Percentiles rank a stretch among this genome's conserved stretches.
Evolutionary conservation across 1,140 invertebrate genomes (phyloP).

Genomic region (Drosophila arawakana): DNA sequence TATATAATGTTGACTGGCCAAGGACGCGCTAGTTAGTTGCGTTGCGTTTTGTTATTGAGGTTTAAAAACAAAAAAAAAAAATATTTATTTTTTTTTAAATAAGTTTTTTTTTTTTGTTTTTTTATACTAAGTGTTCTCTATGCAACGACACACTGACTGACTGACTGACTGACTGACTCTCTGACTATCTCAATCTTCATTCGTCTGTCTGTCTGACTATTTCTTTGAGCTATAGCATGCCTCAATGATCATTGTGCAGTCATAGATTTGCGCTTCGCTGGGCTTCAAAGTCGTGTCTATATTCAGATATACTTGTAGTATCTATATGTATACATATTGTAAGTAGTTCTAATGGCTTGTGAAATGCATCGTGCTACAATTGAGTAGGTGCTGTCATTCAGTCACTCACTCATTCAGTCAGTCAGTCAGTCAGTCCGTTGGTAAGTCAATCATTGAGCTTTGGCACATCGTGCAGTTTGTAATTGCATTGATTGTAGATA

Average conservation of each 20-base stretch:
- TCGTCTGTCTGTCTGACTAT: neutral
- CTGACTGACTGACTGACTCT: constrained; percentile 31
- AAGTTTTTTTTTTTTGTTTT: constrained; percentile 39
- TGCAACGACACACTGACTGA: constrained; percentile 36
- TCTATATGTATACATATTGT: constrained; percentile 16
- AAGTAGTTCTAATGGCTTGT: constrained; percentile 53
- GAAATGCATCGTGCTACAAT: constrained; percentile 55
- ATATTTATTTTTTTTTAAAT: too few species aligned
- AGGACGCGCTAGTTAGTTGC: constrained; percentile 71
- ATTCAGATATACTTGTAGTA: constrained; percentile 2
- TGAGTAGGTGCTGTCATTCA: constrained; percentile 55
- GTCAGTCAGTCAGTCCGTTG: constrained; percentile 2
- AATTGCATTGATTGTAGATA: constrained; percentile 19
- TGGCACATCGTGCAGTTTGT: constrained; percentile 5
- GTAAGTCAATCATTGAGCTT: neutral
- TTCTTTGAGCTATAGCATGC: constrained; percentile 34
- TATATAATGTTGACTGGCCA: constrained; percentile 72
- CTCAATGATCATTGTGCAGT: constrained; percentile 72
- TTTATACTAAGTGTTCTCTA: constrained; percentile 61
- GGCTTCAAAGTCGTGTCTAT: constrained; percentile 30
- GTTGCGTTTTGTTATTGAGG: constrained; percentile 65
- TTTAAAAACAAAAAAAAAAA: neutral
- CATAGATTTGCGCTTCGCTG: constrained; percentile 59
- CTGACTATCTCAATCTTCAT: constrained; percentile 5
- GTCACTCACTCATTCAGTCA: constrained; percentile 12